phyloP scores from a whole-genome alignment of 1,140 invertebrate species.

The Drosophila ananassae region DNA sequence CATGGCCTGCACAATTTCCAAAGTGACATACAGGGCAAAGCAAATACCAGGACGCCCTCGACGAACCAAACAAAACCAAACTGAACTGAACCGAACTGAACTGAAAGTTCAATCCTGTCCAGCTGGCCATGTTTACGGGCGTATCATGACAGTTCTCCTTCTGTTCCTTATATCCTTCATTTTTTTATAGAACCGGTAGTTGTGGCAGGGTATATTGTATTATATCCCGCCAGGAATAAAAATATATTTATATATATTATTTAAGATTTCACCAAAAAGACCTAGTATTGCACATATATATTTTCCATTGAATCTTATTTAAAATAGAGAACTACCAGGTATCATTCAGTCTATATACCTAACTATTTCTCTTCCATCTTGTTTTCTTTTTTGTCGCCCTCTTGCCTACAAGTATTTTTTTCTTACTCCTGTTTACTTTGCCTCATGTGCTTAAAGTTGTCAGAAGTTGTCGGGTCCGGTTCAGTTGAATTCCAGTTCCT shows the following conservation, averaged over 20 bases:
- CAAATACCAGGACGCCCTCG: conserved; percentile 50
- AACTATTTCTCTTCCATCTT: too few relatives aligned
- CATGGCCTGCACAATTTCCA: conserved; percentile 62
- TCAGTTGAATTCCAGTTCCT: conserved; percentile 20
- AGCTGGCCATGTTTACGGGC: conserved; percentile 76
- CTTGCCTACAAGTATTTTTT: conserved; percentile 10
- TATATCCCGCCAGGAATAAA: too few relatives aligned
- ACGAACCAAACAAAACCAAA: conserved; percentile 21
- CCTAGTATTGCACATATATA: too few relatives aligned
- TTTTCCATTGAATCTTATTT: too few relatives aligned
- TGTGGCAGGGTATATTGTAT: neutral
- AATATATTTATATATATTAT: too few relatives aligned
- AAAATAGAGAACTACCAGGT: neutral
- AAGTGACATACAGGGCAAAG: conserved; percentile 70
- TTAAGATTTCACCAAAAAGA: too few relatives aligned
- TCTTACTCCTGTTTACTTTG: conserved; percentile 27
- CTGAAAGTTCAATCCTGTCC: conserved; percentile 67
- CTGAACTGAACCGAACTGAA: conserved; percentile 21
- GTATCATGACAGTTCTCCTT: conserved; percentile 67
- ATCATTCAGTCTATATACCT: neutral
- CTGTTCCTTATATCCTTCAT: conserved; percentile 9
- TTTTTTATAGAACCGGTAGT: conserved; percentile 5
- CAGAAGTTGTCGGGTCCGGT: conserved; percentile 75
- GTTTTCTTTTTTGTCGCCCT: neutral
- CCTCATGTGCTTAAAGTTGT: conserved; percentile 74